Evolutionary conservation across 2,888 invertebrate genomes (phyloP), one percentile per base, ranked within the genome.

Genomic region (Habrosyne pyritoides): DNA sequence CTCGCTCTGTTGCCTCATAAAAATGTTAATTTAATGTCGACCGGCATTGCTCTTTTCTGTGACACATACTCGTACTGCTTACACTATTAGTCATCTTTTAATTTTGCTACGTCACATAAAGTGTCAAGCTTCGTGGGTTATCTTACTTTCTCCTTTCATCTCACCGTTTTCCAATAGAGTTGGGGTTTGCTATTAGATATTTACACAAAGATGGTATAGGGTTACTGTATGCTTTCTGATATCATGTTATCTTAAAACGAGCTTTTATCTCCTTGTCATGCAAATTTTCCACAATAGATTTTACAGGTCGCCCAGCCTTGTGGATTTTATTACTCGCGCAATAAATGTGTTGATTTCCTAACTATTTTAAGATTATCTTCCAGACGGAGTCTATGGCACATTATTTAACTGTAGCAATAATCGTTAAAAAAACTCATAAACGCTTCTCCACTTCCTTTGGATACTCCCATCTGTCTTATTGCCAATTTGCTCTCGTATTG

Each of bases 1-100:
- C 54, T 52, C 56, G 53, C 53, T 21, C 52, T 66, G 64, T 66
- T 59, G 54, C 60, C 61, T 73, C 71, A 69, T 81, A 73, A 75
- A 77, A 77, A 78, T 74, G 73, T 70, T 75, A 73, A 79, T 79
- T 72, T 61, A 52, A 66, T 63, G 64, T 60, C 59, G 61, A 61
- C 63, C 67, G 67, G 64, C 65, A 65, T 53, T 60, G 54, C 53
- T 66, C 67, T 67, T 14, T 61, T 60, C 62, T 64, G 66, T 61
- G 62, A 64, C 65, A 64, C 66, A 71, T 65, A 28, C n/a, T 2
- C n/a, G n/a, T n/a, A 57, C 64, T 64, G 60, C 61, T 60, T 56
- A 63, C 42, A 42, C n/a, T 18, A 42, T 18, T 42, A 18, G 14
- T 42, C 42, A 42, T 42, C 42, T 7, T 42, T 8, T 42, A 42